Base-by-base conservation (phyloP, 2,113 vertebrate genomes). In the Felis chaus region DNA sequence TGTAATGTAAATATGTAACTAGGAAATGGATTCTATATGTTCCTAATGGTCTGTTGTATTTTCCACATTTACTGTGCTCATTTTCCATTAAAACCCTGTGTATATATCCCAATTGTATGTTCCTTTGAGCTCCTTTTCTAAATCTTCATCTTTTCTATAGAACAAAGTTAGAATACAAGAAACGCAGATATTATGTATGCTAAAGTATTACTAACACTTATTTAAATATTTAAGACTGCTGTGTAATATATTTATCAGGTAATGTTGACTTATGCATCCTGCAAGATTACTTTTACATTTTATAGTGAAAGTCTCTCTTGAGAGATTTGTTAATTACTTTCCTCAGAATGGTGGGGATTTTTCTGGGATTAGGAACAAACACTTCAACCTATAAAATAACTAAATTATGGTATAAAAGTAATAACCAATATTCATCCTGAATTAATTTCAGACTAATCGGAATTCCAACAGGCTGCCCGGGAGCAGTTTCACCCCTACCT, bases 281-380 rank as follows among this genome's bases (percentile, higher is more conserved):
- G 4, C 16, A 80, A 95, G 92, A 61, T 87, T 65, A 87, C 33
- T 83, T 97, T 68, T 79, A 93, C 2, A 61, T 71, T 89, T 83
- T 89, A 74, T 25, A 86, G 41, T 69, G n/a, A 81, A 96, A 97
- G 45, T 36, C 69, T 84, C 69, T 84, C 79, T 53, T 11, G 27
- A 97, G 66, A 76, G 45, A 66, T 73, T 86, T 78, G 15, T 33
- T 23, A n/a, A 11, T 85, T 95, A 90, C 8, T 82, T 9, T 39
- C 41, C 36, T 79, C 19, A 87, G 39, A 92, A 87, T 76, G 29
- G 15, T 92, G 18, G 2, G 11, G 66, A 48, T 73, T 36, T 92
- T 86, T 73, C 71, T 53, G 50, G 5, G 4, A 88, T 92, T 19
- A 82, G 18, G 15, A 9, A 41, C 27, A 92, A 41, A 9, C 68